Evolutionary conservation across 2,888 invertebrate species (phyloP).

Genomic region (Diloba caeruleocephala): DNA sequence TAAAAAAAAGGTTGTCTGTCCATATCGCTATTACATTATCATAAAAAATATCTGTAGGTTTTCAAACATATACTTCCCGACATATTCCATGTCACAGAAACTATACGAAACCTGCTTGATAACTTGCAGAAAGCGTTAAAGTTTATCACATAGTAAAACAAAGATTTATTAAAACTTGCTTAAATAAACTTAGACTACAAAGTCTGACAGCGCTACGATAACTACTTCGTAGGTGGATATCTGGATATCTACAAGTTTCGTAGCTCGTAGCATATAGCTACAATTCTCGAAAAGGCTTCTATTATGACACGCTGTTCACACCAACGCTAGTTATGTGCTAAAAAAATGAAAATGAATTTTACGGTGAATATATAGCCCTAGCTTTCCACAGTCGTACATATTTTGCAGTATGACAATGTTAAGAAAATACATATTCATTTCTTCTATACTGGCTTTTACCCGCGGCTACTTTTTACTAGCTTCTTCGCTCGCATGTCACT

Average conservation of each 20-base stretch:
- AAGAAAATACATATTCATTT: background rate
- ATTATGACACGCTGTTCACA: conserved; percentile 18
- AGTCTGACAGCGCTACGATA: conserved; percentile 26
- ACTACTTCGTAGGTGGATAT: conserved; percentile 35
- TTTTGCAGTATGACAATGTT: background rate
- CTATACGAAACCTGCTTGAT: background rate
- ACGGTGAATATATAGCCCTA: background rate
- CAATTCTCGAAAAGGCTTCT: conserved; percentile 3
- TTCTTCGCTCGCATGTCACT: too few species aligned
- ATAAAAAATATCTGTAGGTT: too few species aligned
- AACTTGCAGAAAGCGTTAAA: background rate
- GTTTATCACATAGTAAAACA: conserved; percentile 16
- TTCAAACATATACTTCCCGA: too few species aligned
- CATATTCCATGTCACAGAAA: too few species aligned
- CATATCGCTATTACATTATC: too few species aligned
- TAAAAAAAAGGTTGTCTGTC: too few species aligned
- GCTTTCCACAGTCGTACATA: background rate
- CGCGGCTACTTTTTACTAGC: too few species aligned
- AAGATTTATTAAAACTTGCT: conserved; percentile 30
- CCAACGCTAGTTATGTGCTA: conserved; percentile 20
- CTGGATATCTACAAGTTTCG: conserved; percentile 21
- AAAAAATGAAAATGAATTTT: conserved; percentile 18
- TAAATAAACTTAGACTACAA: conserved; percentile 35
- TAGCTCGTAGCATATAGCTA: conserved; percentile 35
- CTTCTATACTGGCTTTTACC: too few species aligned